phyloP scores from a whole-genome alignment of 1,140 invertebrate species.

The Drosophila nigromelanica region DNA sequence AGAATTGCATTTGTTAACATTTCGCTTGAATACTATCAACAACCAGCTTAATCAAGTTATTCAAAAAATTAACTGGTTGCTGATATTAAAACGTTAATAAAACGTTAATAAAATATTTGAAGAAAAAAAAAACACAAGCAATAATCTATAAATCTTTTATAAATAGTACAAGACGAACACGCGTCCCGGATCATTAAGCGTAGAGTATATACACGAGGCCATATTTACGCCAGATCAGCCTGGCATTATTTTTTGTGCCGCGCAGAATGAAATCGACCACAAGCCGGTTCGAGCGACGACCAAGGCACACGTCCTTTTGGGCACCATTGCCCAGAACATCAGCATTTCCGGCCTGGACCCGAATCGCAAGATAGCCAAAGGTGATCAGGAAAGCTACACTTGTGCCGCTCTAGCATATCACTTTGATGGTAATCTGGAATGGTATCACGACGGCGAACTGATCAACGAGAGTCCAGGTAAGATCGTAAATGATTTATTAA shows the following conservation, averaged over 20 bases:
- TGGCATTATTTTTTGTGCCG: constrained; percentile 79
- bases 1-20: neutral
- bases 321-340: constrained; percentile 69
- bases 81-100: too few species aligned
- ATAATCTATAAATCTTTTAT: neutral
- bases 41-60: too few species aligned
- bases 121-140: neutral
- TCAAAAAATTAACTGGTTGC: neutral
- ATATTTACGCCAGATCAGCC: constrained; percentile 67
- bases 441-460: constrained; percentile 71
- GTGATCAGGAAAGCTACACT: constrained; percentile 85
- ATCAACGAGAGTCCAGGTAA: constrained; percentile 41
- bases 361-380: constrained; percentile 83
- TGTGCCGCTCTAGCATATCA: constrained; percentile 86
- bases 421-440: constrained; percentile 84
- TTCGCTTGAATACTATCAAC: neutral
- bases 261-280: constrained; percentile 62
- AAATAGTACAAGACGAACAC: constrained; percentile 52
- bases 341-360: constrained; percentile 59
- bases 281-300: constrained; percentile 16
- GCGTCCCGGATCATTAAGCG: constrained; percentile 36
- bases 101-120: neutral
- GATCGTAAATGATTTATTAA: neutral
- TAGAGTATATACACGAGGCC: constrained; percentile 66
- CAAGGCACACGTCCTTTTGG: constrained; percentile 61